Evolutionary conservation across 2,888 invertebrate genomes (phyloP).

Genomic region (Drosophila neotestacea): DNA sequence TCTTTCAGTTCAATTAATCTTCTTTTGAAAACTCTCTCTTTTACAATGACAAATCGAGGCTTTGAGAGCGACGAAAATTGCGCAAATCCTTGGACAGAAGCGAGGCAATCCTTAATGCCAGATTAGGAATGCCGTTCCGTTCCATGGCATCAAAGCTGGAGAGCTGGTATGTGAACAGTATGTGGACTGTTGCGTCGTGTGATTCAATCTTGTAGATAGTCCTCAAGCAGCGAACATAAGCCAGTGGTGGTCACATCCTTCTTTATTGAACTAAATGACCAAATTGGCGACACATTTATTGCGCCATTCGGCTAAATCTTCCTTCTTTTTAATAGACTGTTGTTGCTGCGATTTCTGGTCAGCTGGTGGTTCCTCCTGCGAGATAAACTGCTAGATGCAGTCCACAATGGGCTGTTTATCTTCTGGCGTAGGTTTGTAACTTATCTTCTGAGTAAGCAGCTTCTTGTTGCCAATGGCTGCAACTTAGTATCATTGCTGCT

Average conservation of each 20-base stretch:
- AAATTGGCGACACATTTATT: no score
- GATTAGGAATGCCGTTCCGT: conserved; percentile 45
- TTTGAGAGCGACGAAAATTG: conserved; percentile 47
- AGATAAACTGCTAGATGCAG: conserved; percentile 40
- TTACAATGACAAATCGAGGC: conserved; percentile 26
- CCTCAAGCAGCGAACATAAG: conserved; percentile 36
- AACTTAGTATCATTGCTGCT: conserved; percentile 18
- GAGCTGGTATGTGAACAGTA: conserved; percentile 14
- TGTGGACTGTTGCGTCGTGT: conserved; percentile 25
- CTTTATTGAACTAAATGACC: conserved; percentile 35
- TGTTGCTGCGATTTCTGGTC: background rate
- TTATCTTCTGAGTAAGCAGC: conserved; percentile 28
- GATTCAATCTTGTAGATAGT: conserved; percentile 43
- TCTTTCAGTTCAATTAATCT: no score
- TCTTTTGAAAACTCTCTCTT: no score
- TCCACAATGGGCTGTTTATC: conserved; percentile 32
- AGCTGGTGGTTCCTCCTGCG: background rate
- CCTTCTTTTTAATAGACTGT: conserved; percentile 13
- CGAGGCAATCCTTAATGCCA: conserved; percentile 21
- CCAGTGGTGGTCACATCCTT: background rate
- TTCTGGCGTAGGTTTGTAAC: background rate
- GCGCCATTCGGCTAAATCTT: conserved; percentile 9
- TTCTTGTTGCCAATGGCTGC: conserved; percentile 43
- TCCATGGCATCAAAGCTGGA: conserved; percentile 47
- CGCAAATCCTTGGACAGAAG: conserved; percentile 16